Base-by-base conservation (phyloP, 2,113 vertebrate genomes). In the Psettodes erumei region DNA sequence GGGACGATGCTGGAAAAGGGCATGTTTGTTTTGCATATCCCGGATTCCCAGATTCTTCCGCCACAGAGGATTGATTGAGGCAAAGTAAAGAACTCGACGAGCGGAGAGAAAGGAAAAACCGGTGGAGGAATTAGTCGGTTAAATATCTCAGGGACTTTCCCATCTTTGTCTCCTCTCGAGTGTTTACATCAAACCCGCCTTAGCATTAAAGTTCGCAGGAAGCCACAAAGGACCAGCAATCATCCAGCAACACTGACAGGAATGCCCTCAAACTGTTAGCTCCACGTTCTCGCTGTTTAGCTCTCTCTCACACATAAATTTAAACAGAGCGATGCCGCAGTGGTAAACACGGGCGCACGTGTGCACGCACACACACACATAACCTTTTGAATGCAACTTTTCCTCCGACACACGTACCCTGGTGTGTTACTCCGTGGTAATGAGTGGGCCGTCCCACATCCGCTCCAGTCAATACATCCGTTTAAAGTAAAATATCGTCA, bases 131-230 rank as follows among this genome's bases (percentile, higher is more conserved):
- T 89, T 88, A 91, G 82, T 87, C 77, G 72, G 86, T 89, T 89
- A 91, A 93, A 93, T 67, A 88, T 92, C 90, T 93, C 75, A 19
- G 85, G 86, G 88, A 88, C 67, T 82, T 87, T 82, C 62, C 60
- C 67, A 40, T 64, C 77, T 75, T 68, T 78, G 58, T 67, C 72
- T 85, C 83, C 77, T 84, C 75, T 19, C n/a, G 85, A 86, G 85
- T 81, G 74, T 87, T 77, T 35, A 79, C 78, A 77, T 89, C 82
- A 87, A 90, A 88, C 78, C 67, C 21, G 37, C 71, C 71, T 67
- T 62, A 77, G 75, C 71, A 63, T 72, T 73, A 51, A 86, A 80
- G 79, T 86, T 79, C 78, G 65, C 70, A 85, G 85, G 86, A 92
- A 87, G 77, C 76, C 82, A 85, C 90, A 73, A 55, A 89, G 83